These are phyloP conservation scores for Epicampocera succincta DNA, from an alignment of 2,888 invertebrate genomes.

Conservation along the genomic window DNA sequence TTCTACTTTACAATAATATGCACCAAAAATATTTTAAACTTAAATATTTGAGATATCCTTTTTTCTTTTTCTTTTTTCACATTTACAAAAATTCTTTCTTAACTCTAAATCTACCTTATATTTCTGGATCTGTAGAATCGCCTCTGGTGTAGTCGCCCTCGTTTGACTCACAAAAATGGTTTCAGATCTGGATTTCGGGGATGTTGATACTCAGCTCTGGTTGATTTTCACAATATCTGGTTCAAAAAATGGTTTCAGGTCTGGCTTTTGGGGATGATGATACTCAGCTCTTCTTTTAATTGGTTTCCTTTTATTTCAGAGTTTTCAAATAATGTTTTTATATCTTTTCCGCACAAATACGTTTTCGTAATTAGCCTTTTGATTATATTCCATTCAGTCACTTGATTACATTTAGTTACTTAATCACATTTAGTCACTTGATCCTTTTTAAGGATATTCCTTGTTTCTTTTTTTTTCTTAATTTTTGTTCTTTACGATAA, in stretches of 20 bases:
- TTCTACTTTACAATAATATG: no score
- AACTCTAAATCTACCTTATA: neutral
- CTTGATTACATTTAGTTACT: no score
- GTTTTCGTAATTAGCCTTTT: neutral
- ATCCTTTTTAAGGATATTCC: no score
- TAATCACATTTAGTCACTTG: no score
- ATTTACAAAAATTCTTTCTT: no score
- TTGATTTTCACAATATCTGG: neutral
- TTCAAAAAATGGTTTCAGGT: neutral
- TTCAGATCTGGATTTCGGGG: slow-evolving; percentile 2
- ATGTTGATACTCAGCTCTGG: slow-evolving; percentile 2
- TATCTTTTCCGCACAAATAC: neutral
- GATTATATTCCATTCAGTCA: no score
- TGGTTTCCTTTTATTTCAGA: neutral
- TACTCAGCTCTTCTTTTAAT: neutral
- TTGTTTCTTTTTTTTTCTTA: no score
- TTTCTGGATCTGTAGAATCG: neutral
- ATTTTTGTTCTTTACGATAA: no score
- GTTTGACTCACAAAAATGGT: slow-evolving; percentile 1
- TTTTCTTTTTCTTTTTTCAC: no score
- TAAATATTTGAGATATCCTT: no score
- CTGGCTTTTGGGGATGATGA: neutral
- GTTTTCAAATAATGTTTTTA: neutral
- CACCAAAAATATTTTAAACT: no score
- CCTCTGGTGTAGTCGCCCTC: neutral